Conservation (phyloP, 2,113 vertebrate species). For the Ciconia stormi region DNA sequence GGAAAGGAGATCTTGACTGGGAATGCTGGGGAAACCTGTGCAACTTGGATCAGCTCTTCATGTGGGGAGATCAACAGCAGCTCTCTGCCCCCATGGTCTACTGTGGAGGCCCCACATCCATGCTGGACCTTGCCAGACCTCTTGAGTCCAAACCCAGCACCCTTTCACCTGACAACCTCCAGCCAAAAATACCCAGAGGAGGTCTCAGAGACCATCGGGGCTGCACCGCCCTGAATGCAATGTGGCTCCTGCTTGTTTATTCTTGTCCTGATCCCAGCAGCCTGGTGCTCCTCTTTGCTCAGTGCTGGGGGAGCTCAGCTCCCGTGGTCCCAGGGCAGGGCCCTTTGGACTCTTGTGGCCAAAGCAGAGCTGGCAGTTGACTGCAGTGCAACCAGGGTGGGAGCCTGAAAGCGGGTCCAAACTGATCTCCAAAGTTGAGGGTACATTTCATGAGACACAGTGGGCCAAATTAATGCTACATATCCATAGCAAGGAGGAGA, state of each 20-base stretch:
- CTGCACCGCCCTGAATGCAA: not conserved
- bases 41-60: not conserved
- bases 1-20: not conserved
- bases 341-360: not conserved
- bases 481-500: not conserved
- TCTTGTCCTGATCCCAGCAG: not conserved
- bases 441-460: not conserved
- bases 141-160: not conserved
- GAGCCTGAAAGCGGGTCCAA: not conserved
- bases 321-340: not conserved
- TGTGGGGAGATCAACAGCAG: not conserved
- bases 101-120: not conserved
- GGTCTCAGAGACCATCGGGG: fast-evolving
- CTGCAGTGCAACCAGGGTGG: not conserved
- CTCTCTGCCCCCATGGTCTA: not conserved
- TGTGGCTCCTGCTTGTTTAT: not conserved
- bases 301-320: not conserved
- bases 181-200: not conserved
- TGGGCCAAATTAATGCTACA: not conserved
- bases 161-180: not conserved
- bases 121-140: not conserved
- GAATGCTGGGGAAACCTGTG: not conserved
- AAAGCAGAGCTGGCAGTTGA: not conserved
- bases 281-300: not conserved
- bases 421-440: not conserved